Conservation (phyloP, 2,888 invertebrate genomes). For the Epinotia nisella region DNA sequence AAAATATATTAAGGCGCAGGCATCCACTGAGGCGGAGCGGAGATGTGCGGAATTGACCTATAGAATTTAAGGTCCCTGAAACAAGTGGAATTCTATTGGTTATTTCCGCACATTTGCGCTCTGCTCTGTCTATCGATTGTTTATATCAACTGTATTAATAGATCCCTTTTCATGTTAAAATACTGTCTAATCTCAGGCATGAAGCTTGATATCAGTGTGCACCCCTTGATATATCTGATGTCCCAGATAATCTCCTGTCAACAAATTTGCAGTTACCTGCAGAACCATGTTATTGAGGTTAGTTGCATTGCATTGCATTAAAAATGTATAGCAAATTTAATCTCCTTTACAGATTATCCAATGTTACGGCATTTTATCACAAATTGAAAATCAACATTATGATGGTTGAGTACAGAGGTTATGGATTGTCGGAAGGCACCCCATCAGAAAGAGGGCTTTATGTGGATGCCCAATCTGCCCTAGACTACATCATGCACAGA, state of each 20-base stretch:
- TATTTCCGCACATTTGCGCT: too few species aligned
- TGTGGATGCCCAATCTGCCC: slow-evolving; percentile 93
- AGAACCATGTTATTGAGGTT: neutral
- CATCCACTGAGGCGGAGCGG: too few species aligned
- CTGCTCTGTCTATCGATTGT: too few species aligned
- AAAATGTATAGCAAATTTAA: neutral
- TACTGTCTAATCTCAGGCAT: neutral
- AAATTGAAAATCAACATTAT: slow-evolving; percentile 93
- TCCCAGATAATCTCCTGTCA: neutral
- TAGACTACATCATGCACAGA: slow-evolving; percentile 92
- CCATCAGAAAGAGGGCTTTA: slow-evolving; percentile 95
- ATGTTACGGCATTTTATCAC: slow-evolving; percentile 93
- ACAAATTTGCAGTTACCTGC: neutral
- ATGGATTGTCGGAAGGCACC: slow-evolving; percentile 94
- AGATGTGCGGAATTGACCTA: too few species aligned
- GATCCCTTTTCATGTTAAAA: neutral
- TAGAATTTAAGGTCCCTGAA: too few species aligned
- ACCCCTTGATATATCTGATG: neutral
- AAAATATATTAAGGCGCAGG: neutral
- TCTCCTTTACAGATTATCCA: slow-evolving; percentile 87
- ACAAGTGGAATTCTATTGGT: too few species aligned
- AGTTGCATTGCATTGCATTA: neutral
- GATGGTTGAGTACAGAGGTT: slow-evolving; percentile 97
- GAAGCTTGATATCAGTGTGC: neutral
- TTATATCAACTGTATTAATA: neutral